Evolutionary conservation across 2,888 invertebrate species (phyloP), one percentile per base, ranked within the genome.

Genomic region (Caenorhabditis sp.): DNA sequence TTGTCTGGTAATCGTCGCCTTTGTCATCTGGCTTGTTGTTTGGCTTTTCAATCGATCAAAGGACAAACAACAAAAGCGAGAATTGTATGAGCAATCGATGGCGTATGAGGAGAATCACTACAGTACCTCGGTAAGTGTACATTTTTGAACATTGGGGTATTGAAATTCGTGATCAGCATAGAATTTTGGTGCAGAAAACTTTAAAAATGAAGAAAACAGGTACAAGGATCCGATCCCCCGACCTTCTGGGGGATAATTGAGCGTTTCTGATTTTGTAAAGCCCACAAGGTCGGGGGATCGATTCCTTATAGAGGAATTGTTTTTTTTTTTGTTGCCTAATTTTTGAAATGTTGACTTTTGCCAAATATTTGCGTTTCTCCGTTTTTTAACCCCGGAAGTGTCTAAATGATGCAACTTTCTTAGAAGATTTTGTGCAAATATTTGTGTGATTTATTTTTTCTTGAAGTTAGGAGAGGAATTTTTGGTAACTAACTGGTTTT

Each of bases 31-130:
- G 70, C 79, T 82, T 58, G 70, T 77, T 59, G 72, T 77, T n/a
- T 82, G 82, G 82, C 75, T 82, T 31, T 70, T 79, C 77, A 80
- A 80, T 53, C 70, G 82, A 23, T 63, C 74, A 49, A 73, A 76
- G 54, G 78, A 78, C 26, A 78, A 78, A 64, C 70, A 71, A 57
- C 76, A 73, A 54, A 78, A 74, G 53, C 68, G 71, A 26, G 69
- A 78, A 64, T 63, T 78, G 52, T 68, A 67, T 59, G 67, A 72
- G 59, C 67, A 72, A 25, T 43, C 43, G 43, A 43, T 43, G 43
- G n/a, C 20, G 49, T 66, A 66, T 49, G 72, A 76, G 59, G 76
- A 76, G 63, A 68, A 75, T 59, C 71, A 66, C 20, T 75, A 70
- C 27, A 50, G 72, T 72, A 49, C 63, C 59, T 67, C 27, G 52